Evolutionary conservation across 2,113 vertebrate species (phyloP), one percentile per base, ranked within the genome.

Genomic region (Agapornis roseicollis): DNA sequence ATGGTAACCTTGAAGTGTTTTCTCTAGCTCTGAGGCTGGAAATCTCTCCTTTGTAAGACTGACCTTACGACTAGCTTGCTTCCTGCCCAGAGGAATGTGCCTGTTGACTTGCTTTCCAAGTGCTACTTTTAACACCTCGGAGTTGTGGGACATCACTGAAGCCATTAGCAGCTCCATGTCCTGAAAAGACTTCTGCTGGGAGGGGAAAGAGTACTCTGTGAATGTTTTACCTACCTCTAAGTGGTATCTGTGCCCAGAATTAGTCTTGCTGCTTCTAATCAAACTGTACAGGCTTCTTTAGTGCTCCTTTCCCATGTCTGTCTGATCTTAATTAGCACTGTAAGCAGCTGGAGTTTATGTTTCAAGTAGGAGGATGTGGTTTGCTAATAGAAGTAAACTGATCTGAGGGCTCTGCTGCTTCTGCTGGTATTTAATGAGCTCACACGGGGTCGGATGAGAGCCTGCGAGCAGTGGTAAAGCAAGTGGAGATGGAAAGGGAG

Each of bases 311-410:
- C 79, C 46, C 71, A 29, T 79, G 85, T 56, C 53, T 90, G 69
- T 85, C 58, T 90, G 73, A 55, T 71, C 41, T 89, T 95, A 69
- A 93, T 82, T 79, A 86, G 73, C 73, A 39, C 80, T 65, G 42
- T 12, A 85, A 49, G 61, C 80, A 64, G 63, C 35, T 49, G 24
- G 77, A 71, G 69, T 88, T 76, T 60, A 64, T 56, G 73, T 64
- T 74, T 94, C 13, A 11, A 83, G 80, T 78, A 79, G 80, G 90
- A 90, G 93, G 83, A 94, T 90, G 96, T 92, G 85, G 94, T 94
- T 90, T 94, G 91, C 61, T 84, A 85, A 47, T 49, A 66, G 46
- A 47, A 91, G 37, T 69, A 42, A 80, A 63, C 46, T 73, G 71
- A 80, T 86, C 37, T 33, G 10, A 86, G 42, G 61, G 86, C 77